These are phyloP conservation scores for Cottus gobio DNA, from an alignment of 2,113 vertebrate species.

Conservation along the genomic window DNA sequence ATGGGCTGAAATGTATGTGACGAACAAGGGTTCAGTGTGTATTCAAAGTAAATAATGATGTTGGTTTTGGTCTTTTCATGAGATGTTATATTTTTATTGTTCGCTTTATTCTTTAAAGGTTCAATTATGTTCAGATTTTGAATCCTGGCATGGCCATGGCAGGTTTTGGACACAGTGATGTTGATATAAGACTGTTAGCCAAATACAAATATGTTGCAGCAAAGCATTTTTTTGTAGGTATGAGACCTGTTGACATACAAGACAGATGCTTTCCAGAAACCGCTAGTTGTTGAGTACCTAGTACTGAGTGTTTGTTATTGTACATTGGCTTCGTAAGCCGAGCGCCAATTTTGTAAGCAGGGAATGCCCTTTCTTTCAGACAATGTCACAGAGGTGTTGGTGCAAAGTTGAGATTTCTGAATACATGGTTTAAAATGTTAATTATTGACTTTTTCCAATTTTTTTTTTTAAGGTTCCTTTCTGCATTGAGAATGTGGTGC, in stretches of 20 bases:
- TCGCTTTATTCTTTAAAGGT: neutral
- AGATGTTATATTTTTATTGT: neutral
- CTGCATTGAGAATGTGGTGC: neutral
- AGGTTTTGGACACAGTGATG: neutral
- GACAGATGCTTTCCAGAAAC: neutral
- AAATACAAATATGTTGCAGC: neutral
- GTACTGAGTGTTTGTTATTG: neutral
- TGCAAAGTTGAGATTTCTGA: neutral
- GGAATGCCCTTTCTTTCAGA: neutral
- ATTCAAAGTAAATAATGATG: neutral
- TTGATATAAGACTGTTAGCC: neutral
- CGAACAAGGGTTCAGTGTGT: neutral
- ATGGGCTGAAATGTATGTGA: neutral
- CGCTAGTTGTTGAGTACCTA: neutral
- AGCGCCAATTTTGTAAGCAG: neutral
- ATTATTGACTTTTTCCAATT: neutral
- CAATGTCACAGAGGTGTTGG: neutral
- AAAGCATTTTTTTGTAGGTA: neutral
- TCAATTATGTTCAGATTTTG: conserved; percentile 1
- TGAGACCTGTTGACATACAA: neutral
- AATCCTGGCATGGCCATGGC: neutral
- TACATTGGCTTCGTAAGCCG: neutral
- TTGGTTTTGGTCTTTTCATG: neutral
- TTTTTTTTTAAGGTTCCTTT: neutral
- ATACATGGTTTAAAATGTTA: neutral